Evolutionary conservation across 2,113 vertebrate genomes (phyloP), one percentile per base, ranked within the genome.

Genomic region (Haliaeetus leucogaster): DNA sequence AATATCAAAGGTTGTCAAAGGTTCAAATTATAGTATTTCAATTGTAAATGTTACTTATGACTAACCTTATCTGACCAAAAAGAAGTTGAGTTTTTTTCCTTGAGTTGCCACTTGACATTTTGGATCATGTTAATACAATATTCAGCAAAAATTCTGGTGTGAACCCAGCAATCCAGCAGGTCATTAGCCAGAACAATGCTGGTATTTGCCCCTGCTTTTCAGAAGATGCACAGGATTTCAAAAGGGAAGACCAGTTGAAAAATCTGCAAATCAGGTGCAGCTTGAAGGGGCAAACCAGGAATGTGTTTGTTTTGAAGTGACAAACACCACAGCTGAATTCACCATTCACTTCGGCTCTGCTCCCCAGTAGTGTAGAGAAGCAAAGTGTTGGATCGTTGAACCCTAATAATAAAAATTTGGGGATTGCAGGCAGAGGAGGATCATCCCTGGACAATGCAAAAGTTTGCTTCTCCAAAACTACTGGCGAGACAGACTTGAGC

Each of bases 1-100:
- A 97, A 94, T 95, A 94, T 9, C 93, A 95, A 85, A n/a, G 70
- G 89, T 42, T 80, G 43, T 11, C 81, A 26, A 32, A 68, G 93
- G 83, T 84, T 94, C 84, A 52, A 16, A 19, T 34, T 20, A 47
- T 5, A 88, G 62, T 38, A 2, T 62, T 83, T 52, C 78, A 20
- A 4, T 83, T 95, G 91, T 85, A 2, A 29, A 3, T 6, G 66
- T 66, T 77, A 10, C 65, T 85, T 19, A 5, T 8, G 90, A 34
- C 63, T 86, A 79, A 66, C 59, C 29, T 27, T 38, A 61, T 55
- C 43, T 74, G 53, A 22, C 25, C 19, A 7, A 2, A 4, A 15
- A 45, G 52, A 22, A 26, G n/a, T 32, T 2, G 53, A 6, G 8
- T 8, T 68, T 43, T 48, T 47, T 16, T 9, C 42, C 55, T 59